A percentile compares a stretch with the other conserved stretches of the same genome.
Conservation (phyloP, 92 coral and sea anemone genomes). For the Pocillopora meandrina region DNA sequence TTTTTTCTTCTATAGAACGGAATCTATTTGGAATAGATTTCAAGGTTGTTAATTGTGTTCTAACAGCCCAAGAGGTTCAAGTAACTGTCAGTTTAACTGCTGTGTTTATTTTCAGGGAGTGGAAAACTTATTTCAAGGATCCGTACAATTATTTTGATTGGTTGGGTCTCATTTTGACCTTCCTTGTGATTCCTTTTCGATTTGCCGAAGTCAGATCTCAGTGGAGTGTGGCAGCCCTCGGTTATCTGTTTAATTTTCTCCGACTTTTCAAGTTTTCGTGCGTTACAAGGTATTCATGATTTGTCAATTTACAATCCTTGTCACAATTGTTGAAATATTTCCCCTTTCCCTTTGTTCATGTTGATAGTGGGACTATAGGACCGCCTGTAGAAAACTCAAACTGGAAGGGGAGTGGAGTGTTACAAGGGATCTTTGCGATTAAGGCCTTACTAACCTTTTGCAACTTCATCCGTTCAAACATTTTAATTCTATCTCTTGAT, state of each 20-base stretch:
- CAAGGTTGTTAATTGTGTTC: not conserved
- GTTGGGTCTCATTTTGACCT: conserved; percentile 75
- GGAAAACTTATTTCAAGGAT: conserved; percentile 65
- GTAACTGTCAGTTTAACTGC: not conserved
- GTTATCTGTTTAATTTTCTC: conserved; percentile 86
- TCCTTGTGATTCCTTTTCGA: conserved; percentile 83
- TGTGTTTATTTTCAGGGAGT: conserved; percentile 59
- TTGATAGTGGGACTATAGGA: no score
- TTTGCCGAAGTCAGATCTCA: conserved; percentile 63
- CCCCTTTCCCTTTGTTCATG: no score
- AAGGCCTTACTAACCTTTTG: no score
- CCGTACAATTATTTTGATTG: conserved; percentile 90
- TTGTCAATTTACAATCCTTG: not conserved
- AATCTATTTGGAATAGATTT: not conserved
- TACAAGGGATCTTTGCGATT: no score
- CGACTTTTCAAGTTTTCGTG: conserved; percentile 89
- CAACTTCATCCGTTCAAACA: no score
- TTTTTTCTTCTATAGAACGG: no score
- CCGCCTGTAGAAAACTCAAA: no score
- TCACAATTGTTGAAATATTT: no score
- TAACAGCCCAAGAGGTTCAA: no score
- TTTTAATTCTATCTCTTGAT: no score
- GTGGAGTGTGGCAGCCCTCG: conserved; percentile 85
- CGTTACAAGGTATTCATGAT: conserved; percentile 69
- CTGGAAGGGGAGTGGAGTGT: no score